Evolutionary conservation across 2,888 invertebrate species (phyloP).

Genomic region (Venustoraphidia nigricollis): DNA sequence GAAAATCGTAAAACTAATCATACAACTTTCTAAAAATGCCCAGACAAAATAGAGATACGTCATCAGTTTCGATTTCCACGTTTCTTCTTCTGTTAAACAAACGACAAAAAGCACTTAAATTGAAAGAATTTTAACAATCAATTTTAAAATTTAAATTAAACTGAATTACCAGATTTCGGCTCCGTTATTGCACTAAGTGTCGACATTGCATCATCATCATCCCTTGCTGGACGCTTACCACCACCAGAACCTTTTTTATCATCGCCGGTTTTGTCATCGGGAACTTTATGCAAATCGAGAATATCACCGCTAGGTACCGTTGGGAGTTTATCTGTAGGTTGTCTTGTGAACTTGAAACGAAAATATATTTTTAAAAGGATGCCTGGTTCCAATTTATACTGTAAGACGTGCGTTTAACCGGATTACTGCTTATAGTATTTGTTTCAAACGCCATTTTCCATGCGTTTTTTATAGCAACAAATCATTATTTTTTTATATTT

Average conservation of each 20-base stretch:
- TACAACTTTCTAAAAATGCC: constrained; percentile 59
- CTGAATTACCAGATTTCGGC: background rate
- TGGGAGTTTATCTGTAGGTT: too few species aligned
- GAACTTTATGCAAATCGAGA: background rate
- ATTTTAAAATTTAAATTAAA: constrained; percentile 6
- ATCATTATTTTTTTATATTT: too few species aligned
- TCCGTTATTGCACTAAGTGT: constrained; percentile 10
- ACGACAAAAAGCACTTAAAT: background rate
- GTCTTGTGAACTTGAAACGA: too few species aligned
- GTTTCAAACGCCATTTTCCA: too few species aligned
- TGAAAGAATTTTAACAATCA: background rate
- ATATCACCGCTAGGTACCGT: too few species aligned
- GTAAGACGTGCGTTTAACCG: too few species aligned
- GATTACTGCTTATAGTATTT: too few species aligned
- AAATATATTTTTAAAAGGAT: too few species aligned
- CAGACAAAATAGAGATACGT: constrained; percentile 40
- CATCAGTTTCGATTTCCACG: constrained; percentile 33
- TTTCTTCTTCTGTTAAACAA: constrained; percentile 22
- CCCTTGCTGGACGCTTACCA: constrained; percentile 14
- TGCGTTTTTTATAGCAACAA: too few species aligned
- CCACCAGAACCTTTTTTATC: constrained; percentile 17
- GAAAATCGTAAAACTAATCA: constrained; percentile 68
- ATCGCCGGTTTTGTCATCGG: constrained; percentile 3
- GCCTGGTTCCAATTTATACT: too few species aligned
- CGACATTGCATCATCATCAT: constrained; percentile 8